Evolutionary conservation across 2,888 invertebrate species (phyloP).

Genomic region (Zaprionus bogoriensis): DNA sequence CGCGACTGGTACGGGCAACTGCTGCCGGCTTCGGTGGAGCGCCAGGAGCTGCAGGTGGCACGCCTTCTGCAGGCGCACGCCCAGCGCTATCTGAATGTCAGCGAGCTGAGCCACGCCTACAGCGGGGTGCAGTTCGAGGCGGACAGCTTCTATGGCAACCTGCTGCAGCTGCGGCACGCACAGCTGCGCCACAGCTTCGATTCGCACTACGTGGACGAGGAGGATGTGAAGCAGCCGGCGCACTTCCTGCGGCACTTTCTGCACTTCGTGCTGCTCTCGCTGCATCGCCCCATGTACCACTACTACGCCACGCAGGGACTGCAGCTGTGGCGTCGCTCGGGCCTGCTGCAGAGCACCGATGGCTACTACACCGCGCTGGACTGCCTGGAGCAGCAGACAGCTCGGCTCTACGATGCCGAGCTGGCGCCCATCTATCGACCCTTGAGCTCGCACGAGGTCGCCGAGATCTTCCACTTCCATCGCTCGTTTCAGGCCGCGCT

Average conservation of each 20-base stretch:
- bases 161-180: conserved; percentile 60
- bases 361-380: conserved; percentile 79
- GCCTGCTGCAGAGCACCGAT: conserved; percentile 69
- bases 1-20: conserved; percentile 74
- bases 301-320: conserved; percentile 79
- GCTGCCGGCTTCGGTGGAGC: conserved; percentile 56
- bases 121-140: conserved; percentile 21
- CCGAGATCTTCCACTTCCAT: conserved; percentile 70
- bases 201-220: conserved; percentile 66
- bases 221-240: conserved; percentile 71
- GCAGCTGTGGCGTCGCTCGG: conserved; percentile 74
- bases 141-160: conserved; percentile 59
- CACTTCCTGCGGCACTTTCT: conserved; percentile 78
- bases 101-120: conserved; percentile 48
- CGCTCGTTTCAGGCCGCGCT: conserved; percentile 70
- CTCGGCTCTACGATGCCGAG: conserved; percentile 48
- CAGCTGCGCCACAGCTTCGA: conserved; percentile 59
- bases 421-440: conserved; percentile 46
- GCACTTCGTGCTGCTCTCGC: conserved; percentile 68
- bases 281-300: conserved; percentile 77
- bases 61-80: conserved; percentile 71
- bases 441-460: conserved; percentile 58
- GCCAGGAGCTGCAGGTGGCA: conserved; percentile 75
- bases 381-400: conserved; percentile 72
- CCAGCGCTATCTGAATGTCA: conserved; percentile 61